phyloP scores from a whole-genome alignment of 2,888 invertebrate species.

The Hedya salicella region DNA sequence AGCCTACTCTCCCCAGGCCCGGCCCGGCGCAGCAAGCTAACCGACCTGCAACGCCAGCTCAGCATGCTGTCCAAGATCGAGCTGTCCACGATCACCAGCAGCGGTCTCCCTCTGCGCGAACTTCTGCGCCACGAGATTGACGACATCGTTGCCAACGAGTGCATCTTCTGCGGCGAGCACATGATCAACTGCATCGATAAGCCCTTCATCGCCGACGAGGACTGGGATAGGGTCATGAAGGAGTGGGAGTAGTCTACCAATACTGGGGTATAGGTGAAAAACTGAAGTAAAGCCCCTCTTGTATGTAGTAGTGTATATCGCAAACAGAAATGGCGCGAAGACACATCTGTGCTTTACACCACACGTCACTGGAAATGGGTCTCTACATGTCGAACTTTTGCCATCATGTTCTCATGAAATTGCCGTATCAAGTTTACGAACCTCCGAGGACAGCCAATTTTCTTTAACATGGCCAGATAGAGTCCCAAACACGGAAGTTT shows the following conservation, averaged over 20 bases:
- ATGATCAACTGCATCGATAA: constrained; percentile 96
- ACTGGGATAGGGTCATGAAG: constrained; percentile 92
- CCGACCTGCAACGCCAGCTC: constrained; percentile 87
- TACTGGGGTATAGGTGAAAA: too few relatives aligned
- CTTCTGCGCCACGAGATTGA: constrained; percentile 93
- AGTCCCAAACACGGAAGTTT: too few relatives aligned
- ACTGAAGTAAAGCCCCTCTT: too few relatives aligned
- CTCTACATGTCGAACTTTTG: too few relatives aligned
- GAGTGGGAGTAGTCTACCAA: constrained; percentile 89
- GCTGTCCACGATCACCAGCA: constrained; percentile 71
- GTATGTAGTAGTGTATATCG: too few relatives aligned
- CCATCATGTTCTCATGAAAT: too few relatives aligned
- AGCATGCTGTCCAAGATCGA: constrained; percentile 80
- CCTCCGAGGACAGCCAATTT: too few relatives aligned
- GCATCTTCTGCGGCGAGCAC: constrained; percentile 95
- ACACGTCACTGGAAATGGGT: too few relatives aligned
- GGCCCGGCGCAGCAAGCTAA: constrained; percentile 86
- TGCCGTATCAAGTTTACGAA: too few relatives aligned
- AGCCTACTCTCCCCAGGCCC: constrained; percentile 76
- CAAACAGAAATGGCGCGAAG: too few relatives aligned
- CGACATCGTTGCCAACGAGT: constrained; percentile 95
- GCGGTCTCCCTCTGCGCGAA: constrained; percentile 85
- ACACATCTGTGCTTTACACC: too few relatives aligned
- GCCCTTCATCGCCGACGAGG: constrained; percentile 93
- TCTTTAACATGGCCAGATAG: too few relatives aligned